Evolutionary conservation across 2,113 vertebrate genomes (phyloP).

Genomic region (Cephalopterus ornatus): DNA sequence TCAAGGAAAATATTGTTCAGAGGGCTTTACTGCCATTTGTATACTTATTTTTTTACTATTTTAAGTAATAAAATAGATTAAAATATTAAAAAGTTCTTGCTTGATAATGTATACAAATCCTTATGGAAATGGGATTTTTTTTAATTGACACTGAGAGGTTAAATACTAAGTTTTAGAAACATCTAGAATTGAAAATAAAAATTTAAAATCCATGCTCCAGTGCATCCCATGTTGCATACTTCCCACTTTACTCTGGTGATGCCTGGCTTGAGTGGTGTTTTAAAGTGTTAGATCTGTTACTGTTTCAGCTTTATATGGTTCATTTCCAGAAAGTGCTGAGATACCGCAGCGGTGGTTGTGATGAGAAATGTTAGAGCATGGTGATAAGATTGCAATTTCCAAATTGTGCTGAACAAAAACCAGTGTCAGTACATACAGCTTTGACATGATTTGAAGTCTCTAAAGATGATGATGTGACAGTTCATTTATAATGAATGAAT

Average conservation of each 20-base stretch:
- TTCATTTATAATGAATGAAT: slow-evolving; percentile 10
- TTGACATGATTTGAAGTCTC: background rate
- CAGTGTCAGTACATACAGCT: background rate
- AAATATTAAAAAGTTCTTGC: background rate
- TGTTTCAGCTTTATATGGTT: background rate
- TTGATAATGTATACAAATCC: background rate
- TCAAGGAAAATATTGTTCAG: slow-evolving; percentile 36
- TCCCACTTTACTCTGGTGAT: background rate
- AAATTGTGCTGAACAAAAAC: background rate
- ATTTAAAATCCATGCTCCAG: background rate
- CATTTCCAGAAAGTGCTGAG: background rate
- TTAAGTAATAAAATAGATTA: slow-evolving; percentile 22
- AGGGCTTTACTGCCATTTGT: slow-evolving; percentile 50
- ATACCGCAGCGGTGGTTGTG: background rate
- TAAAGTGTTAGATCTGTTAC: background rate
- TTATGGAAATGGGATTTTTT: background rate
- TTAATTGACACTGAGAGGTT: background rate
- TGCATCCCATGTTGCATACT: background rate
- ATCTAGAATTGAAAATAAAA: background rate
- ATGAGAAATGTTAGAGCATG: background rate
- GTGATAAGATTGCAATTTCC: background rate
- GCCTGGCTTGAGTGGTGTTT: background rate
- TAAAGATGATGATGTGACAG: background rate
- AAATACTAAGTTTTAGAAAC: background rate
- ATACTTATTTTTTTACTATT: slow-evolving; percentile 39